A percentile compares a stretch with the other conserved stretches of the same genome.
Conservation (phyloP, 2,113 vertebrate genomes). For the Copsychus sechellarum region DNA sequence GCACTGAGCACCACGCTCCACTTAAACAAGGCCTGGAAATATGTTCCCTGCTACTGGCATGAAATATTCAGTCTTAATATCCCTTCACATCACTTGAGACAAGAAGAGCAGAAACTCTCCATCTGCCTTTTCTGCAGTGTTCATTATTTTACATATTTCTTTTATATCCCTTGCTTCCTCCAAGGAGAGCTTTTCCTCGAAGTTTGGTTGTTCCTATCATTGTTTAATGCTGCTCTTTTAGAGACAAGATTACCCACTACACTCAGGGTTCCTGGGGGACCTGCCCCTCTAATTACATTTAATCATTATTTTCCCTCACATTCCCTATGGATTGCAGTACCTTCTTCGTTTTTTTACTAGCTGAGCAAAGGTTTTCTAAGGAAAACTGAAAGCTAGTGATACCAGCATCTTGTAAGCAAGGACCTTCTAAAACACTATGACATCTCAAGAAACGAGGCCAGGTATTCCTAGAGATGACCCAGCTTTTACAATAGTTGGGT, state of each 20-base stretch:
- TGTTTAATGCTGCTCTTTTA: conserved; percentile 26
- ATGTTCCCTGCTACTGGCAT: neutral
- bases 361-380: neutral
- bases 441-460: neutral
- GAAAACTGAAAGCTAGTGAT: neutral
- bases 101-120: neutral
- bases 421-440: neutral
- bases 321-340: neutral
- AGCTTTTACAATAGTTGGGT: neutral
- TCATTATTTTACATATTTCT: neutral
- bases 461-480: neutral
- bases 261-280: neutral
- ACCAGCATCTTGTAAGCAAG: neutral
- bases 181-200: neutral
- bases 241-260: neutral
- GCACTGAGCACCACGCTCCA: neutral
- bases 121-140: neutral
- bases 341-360: neutral
- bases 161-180: neutral
- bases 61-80: conserved; percentile 33
- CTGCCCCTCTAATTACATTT: neutral
- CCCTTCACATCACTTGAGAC: neutral
- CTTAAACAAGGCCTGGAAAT: neutral
- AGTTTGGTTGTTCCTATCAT: neutral
- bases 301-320: neutral